Base-by-base conservation (phyloP, 2,888 invertebrate genomes). In the Campaea margaritaria region DNA sequence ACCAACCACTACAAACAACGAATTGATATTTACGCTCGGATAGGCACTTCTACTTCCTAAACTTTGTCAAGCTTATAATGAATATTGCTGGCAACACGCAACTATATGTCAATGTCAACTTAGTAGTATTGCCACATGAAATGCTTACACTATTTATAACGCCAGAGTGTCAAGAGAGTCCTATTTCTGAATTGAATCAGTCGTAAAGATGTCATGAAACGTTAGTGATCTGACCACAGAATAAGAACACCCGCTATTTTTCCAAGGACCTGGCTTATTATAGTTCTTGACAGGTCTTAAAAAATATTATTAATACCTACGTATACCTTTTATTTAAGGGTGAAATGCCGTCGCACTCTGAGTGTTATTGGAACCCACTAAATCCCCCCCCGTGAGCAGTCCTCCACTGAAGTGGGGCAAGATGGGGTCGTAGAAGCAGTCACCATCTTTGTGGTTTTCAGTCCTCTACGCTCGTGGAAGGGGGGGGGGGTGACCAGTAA, bases 61-160 rank as follows among this genome's bases (percentile, higher is more conserved):
- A 16, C 34, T 45, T 48, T 56, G 45, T 64, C 59, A 15, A 39
- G 38, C 14, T 11, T 21, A 43, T 28, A 45, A n/a, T 44, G 7
- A 36, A 12, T 36, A 48, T 53, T 14, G 13, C 15, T 43, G 9
- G 31, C 8, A 49, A 39, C 65, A 68, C 62, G 57, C 58, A 62
- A 38, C 62, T 58, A 70, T 73, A 65, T 59, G 66, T 73, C 72
- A 70, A 66, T 46, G 72, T 72, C 72, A 69, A 69, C 65, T 67
- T 69, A 63, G 48, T 31, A 45, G 52, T 58, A 61, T 67, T 52
- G 38, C 59, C 58, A 57, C 45, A 43, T 52, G 28, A 52, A 52
- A 52, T 42, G 42, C 15, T 27, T 41, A 41, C 27, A 0, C 10
- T 34, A 21, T 44, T 42, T 50, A 36, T 51, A 42, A 46, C 28